Percentiles rank a stretch among this genome's conserved stretches.
These are phyloP conservation scores for Aegithalos caudatus DNA, from an alignment of 2,113 vertebrate species.

Conservation along the genomic window DNA sequence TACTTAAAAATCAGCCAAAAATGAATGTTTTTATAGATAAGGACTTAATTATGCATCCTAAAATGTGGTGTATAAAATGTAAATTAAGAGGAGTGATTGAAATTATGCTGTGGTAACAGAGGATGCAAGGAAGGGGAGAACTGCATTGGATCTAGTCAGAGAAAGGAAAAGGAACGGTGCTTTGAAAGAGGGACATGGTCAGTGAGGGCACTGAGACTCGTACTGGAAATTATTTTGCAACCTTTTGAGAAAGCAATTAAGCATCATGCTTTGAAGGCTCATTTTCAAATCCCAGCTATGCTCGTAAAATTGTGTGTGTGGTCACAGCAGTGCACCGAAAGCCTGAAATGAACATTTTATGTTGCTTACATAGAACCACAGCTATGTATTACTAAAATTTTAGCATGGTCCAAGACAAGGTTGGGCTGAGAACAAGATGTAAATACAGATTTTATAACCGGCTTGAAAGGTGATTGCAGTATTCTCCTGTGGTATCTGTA, in stretches of 20 bases:
- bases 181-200: background rate
- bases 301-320: background rate
- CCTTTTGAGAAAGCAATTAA: slow-evolving; percentile 36
- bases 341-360: background rate
- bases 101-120: background rate
- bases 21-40: slow-evolving; percentile 52
- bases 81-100: slow-evolving; percentile 31
- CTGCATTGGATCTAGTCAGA: background rate
- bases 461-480: background rate
- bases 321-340: background rate
- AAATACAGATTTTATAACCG: background rate
- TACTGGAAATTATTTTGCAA: background rate
- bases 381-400: background rate
- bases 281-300: background rate
- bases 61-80: slow-evolving; percentile 10
- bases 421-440: background rate
- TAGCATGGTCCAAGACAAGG: background rate
- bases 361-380: background rate
- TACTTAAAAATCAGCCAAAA: slow-evolving; percentile 44
- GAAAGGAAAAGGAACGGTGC: background rate
- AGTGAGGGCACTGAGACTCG: background rate
- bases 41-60: slow-evolving; percentile 36
- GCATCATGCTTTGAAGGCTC: background rate
- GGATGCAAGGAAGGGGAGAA: background rate
- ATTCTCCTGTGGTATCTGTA: background rate